A percentile compares a stretch with the other conserved stretches of the same genome.
These are phyloP conservation scores for Peucedramus taeniatus DNA, from an alignment of 2,113 vertebrate species.

Conservation along the genomic window DNA sequence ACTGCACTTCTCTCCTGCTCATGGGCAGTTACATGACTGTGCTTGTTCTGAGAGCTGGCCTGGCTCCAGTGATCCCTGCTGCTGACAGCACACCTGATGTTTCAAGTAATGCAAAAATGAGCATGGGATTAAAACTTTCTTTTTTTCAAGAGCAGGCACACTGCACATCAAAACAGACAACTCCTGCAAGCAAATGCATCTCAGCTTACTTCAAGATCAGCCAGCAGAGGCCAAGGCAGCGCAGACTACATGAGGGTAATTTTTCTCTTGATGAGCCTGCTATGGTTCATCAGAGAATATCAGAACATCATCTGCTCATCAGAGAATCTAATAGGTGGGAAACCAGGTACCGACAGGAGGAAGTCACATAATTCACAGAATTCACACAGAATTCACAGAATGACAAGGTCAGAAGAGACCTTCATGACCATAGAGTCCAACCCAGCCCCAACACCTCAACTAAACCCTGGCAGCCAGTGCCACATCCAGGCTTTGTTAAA, in stretches of 20 bases:
- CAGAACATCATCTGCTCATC: neutral
- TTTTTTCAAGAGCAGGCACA: neutral
- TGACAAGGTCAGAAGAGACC: no score
- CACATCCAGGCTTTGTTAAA: no score
- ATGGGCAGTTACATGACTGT: accelerated
- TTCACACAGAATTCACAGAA: no score
- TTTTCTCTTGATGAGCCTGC: neutral
- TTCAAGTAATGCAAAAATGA: neutral
- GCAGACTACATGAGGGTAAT: neutral
- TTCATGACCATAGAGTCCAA: no score
- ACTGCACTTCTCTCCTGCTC: neutral
- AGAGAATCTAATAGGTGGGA: neutral
- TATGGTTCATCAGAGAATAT: neutral
- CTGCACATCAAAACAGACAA: neutral
- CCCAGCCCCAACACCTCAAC: no score
- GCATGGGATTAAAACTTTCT: neutral
- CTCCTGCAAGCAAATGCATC: neutral
- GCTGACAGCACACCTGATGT: neutral
- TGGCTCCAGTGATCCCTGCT: neutral
- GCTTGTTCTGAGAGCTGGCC: neutral
- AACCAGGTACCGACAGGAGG: neutral
- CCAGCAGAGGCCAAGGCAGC: neutral
- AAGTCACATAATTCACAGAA: no score
- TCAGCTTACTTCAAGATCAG: neutral
- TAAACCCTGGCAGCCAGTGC: no score